Percentiles rank a stretch among this genome's conserved stretches.
These are phyloP conservation scores for mouse (Mus musculus) DNA, from an alignment of 2,113 vertebrate species.

Conservation along the genomic window DNA sequence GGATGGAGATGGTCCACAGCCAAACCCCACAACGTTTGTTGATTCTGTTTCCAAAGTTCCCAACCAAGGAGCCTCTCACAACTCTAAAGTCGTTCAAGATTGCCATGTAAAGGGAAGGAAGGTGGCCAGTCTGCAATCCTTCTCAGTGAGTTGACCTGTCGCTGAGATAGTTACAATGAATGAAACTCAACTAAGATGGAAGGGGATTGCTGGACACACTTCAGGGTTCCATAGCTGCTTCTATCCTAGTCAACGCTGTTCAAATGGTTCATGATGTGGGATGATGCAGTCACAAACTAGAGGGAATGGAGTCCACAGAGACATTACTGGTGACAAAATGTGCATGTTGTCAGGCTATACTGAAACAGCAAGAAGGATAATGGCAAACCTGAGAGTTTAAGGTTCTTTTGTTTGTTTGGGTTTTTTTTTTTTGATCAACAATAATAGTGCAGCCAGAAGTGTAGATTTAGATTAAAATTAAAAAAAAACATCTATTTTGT, in stretches of 20 bases:
- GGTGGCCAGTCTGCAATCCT: neutral
- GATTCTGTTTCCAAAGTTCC: neutral
- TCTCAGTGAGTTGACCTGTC: neutral
- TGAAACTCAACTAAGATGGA: neutral
- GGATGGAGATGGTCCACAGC: neutral
- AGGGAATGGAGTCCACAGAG: conserved; percentile 37
- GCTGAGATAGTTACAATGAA: conserved; percentile 22
- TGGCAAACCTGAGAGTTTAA: conserved; percentile 1
- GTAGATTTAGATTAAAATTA: conserved; percentile 56
- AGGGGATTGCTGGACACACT: neutral
- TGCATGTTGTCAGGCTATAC: conserved; percentile 53
- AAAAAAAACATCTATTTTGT: conserved; percentile 19
- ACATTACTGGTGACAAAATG: conserved; percentile 49
- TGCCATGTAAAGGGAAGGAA: neutral
- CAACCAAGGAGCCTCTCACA: neutral
- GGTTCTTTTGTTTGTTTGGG: neutral
- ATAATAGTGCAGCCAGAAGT: neutral
- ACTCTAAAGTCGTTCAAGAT: neutral
- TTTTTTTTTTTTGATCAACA: conserved; percentile 3
- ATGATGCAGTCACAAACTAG: conserved; percentile 55
- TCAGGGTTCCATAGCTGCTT: neutral
- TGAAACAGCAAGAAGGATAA: conserved; percentile 55
- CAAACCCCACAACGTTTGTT: neutral
- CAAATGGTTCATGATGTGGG: conserved; percentile 28
- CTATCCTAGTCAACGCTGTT: conserved; percentile 11